These are phyloP conservation scores for Clinocottus analis DNA, from an alignment of 2,113 vertebrate species.

Conservation along the genomic window DNA sequence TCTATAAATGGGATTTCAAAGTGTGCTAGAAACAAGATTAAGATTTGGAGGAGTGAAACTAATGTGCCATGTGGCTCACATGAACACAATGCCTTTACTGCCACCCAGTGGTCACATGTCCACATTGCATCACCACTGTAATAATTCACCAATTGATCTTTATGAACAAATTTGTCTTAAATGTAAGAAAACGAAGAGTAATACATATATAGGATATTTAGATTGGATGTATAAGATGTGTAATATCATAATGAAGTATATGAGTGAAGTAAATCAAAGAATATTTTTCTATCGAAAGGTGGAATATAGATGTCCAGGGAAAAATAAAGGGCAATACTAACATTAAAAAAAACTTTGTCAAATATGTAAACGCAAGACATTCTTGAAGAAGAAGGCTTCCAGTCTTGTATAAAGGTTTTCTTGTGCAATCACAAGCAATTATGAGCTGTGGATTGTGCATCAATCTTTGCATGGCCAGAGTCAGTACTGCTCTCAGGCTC, in stretches of 20 bases:
- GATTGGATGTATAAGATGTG: neutral
- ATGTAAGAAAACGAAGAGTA: neutral
- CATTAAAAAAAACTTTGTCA: neutral
- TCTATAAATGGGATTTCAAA: conserved; percentile 26
- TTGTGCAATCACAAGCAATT: neutral
- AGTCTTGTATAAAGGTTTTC: neutral
- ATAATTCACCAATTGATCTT: neutral
- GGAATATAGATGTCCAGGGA: neutral
- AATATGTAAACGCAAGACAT: neutral
- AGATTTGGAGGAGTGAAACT: neutral
- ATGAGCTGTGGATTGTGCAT: neutral
- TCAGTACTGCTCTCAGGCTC: neutral
- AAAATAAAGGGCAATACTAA: neutral
- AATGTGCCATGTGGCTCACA: neutral
- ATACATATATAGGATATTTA: neutral
- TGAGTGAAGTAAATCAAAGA: neutral
- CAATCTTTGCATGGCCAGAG: neutral
- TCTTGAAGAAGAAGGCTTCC: neutral
- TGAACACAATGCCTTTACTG: conserved; percentile 47
- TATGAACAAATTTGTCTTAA: neutral
- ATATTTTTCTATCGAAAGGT: neutral
- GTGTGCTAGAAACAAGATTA: conserved; percentile 1
- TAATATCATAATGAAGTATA: neutral
- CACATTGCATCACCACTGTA: conserved; percentile 38
- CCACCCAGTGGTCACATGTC: conserved; percentile 66